Percentiles rank a stretch among this genome's conserved stretches.
Conservation (phyloP, 2,113 vertebrate genomes). For the Dasyurus viverrinus region DNA sequence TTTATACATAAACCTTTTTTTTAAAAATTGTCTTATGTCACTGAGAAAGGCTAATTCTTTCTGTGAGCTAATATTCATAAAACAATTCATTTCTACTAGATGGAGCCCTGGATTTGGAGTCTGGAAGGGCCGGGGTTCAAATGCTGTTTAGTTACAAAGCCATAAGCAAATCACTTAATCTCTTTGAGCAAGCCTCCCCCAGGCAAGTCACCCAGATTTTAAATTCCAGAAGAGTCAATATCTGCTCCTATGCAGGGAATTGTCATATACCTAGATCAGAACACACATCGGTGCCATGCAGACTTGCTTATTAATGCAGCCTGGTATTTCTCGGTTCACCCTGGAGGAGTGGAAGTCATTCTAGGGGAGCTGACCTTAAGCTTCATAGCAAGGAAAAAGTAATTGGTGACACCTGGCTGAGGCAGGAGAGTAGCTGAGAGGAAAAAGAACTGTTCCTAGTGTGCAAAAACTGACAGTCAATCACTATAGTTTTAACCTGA, state of each 20-base stretch:
- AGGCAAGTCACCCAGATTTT: background rate
- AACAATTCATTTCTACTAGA: background rate
- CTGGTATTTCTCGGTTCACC: background rate
- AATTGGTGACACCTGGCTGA: constrained; percentile 3
- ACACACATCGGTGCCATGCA: background rate
- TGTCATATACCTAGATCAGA: background rate
- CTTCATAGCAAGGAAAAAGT: background rate
- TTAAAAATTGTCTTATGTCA: background rate
- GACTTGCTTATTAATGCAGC: background rate
- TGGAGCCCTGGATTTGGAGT: background rate
- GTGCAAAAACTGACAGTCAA: constrained; percentile 4
- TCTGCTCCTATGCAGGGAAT: background rate
- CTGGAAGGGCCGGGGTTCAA: background rate
- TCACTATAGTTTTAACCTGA: constrained; percentile 2
- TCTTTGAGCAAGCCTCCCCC: background rate
- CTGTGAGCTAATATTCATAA: background rate
- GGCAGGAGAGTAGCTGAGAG: background rate
- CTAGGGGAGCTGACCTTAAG: background rate
- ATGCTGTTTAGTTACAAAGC: background rate
- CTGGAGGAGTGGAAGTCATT: background rate
- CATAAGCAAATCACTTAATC: background rate
- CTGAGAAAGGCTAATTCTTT: background rate
- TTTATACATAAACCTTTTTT: background rate
- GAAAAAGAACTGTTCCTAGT: background rate
- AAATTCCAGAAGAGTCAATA: background rate